phyloP scores from a whole-genome alignment of 1,140 invertebrate species.

The Alviniconcha marisindica region DNA sequence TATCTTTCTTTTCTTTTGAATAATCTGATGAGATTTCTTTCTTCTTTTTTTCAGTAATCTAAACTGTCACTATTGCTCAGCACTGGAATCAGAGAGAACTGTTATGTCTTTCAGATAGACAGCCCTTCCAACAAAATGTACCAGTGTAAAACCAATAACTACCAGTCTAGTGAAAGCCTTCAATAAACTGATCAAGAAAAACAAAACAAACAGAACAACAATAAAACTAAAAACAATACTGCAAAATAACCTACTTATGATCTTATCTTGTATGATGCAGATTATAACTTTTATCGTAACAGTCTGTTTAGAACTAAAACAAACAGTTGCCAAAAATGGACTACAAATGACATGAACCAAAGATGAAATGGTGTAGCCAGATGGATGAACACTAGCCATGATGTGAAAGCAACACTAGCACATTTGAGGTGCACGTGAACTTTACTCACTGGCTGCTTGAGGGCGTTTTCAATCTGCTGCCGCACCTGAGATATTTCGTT shows the following conservation, averaged over 20 bases:
- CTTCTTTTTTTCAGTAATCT: too few relatives aligned
- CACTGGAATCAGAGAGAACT: too few relatives aligned
- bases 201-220: too few relatives aligned
- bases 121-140: neutral
- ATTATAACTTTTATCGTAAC: neutral
- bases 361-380: neutral
- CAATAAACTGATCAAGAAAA: neutral
- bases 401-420: neutral
- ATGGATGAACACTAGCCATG: neutral
- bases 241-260: neutral
- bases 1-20: too few relatives aligned
- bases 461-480: conserved; percentile 59
- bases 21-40: too few relatives aligned
- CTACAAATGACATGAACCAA: neutral
- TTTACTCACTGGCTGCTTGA: conserved; percentile 56
- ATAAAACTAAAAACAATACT: neutral
- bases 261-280: neutral
- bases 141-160: neutral
- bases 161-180: neutral
- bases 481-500: conserved; percentile 58
- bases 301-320: neutral
- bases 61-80: too few relatives aligned
- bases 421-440: neutral
- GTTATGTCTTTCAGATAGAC: too few relatives aligned
- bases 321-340: neutral